Percentiles rank a stretch among this genome's conserved stretches.
These are phyloP conservation scores for Octopus bimaculoides DNA, from an alignment of 1,140 invertebrate species.

Conservation along the genomic window DNA sequence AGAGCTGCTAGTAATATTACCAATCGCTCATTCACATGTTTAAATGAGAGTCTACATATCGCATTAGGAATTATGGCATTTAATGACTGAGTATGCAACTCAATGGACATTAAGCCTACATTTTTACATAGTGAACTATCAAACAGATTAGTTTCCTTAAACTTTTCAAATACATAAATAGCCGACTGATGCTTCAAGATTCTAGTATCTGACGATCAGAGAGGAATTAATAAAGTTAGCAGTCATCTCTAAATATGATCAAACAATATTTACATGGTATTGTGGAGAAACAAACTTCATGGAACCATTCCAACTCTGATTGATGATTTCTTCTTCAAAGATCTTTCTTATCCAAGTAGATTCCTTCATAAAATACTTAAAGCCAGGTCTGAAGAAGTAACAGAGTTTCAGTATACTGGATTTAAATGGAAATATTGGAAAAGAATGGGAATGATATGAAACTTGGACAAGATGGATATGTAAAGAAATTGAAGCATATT, in stretches of 20 bases:
- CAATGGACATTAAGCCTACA: conserved; percentile 11
- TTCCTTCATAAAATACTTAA: too few species aligned
- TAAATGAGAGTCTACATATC: background rate
- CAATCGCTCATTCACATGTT: background rate
- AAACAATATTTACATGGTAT: conserved; percentile 15
- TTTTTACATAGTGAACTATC: conserved; percentile 22
- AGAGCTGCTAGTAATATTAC: background rate
- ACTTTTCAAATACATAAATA: conserved; percentile 27
- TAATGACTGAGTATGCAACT: background rate
- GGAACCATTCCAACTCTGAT: conserved; percentile 21
- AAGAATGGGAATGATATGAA: too few species aligned
- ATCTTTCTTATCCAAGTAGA: too few species aligned
- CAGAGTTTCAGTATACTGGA: too few species aligned
- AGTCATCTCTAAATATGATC: conserved; percentile 20
- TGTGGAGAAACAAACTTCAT: background rate
- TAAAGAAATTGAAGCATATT: too few species aligned
- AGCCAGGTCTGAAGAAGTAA: too few species aligned
- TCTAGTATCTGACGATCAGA: conserved; percentile 27
- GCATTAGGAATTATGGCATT: background rate
- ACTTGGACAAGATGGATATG: too few species aligned
- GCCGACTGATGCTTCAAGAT: conserved; percentile 26
- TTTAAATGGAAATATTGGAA: too few species aligned
- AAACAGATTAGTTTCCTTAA: conserved; percentile 24
- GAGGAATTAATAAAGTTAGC: conserved; percentile 21
- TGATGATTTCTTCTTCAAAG: conserved; percentile 19